Percentiles rank a stretch among this genome's conserved stretches.
Evolutionary conservation across 2,797 vertebrate genomes (phyloP).

Genomic region (Lepilemur septentrionalis): DNA sequence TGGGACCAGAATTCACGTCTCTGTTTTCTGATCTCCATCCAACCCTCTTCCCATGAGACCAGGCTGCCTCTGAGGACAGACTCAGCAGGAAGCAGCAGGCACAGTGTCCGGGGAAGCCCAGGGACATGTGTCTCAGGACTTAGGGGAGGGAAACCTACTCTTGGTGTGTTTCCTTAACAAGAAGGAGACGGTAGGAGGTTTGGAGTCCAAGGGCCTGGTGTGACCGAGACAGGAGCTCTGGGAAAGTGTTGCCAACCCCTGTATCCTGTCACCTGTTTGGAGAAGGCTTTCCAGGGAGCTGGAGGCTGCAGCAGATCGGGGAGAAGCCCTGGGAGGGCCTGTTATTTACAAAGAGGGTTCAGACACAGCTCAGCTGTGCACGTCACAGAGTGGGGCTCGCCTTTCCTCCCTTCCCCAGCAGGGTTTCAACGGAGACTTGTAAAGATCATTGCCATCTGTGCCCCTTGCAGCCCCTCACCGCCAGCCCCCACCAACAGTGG

Average conservation of each 20-base stretch:
- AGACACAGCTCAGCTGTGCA: neutral
- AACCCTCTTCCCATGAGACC: neutral
- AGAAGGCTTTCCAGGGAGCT: neutral
- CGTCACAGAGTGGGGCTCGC: fast-evolving
- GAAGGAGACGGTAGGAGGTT: neutral
- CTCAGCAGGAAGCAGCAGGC: neutral
- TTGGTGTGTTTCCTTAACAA: neutral
- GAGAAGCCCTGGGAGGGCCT: neutral
- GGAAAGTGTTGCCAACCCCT: neutral
- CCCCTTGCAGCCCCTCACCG: neutral
- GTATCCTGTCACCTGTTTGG: neutral
- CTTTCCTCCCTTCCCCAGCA: neutral
- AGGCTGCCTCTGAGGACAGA: neutral
- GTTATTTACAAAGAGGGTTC: neutral
- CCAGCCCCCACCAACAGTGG: neutral
- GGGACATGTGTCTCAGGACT: fast-evolving
- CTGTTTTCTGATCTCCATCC: neutral
- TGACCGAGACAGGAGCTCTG: neutral
- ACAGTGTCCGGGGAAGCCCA: fast-evolving
- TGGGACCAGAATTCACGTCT: neutral
- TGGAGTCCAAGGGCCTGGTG: neutral
- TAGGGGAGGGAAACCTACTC: neutral
- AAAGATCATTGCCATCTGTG: neutral
- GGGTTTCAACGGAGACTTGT: fast-evolving
- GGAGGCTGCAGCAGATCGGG: fast-evolving